A percentile compares a stretch with the other conserved stretches of the same genome.
Conservation (phyloP, 2,113 vertebrate genomes). For the Calcarius ornatus region DNA sequence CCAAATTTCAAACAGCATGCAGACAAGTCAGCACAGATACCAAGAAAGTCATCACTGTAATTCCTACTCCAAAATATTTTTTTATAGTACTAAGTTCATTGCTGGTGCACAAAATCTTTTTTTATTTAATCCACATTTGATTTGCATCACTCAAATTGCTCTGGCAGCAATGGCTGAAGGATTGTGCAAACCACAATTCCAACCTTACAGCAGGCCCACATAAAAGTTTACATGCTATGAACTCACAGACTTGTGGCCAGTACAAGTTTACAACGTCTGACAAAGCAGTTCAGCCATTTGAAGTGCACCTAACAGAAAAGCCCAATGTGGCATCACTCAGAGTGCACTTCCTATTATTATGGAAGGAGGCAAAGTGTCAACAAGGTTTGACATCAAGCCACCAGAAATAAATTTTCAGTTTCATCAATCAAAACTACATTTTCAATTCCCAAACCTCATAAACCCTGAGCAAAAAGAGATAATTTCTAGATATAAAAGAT, state of each 20-base stretch:
- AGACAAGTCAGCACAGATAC: neutral
- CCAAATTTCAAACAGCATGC: slow-evolving; percentile 34
- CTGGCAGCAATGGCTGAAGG: neutral
- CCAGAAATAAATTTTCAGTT: neutral
- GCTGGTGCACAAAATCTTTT: neutral
- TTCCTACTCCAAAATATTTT: neutral
- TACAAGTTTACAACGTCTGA: neutral
- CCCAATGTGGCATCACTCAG: neutral
- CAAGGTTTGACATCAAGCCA: neutral
- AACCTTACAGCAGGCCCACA: neutral
- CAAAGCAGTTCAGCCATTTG: neutral
- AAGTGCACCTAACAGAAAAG: neutral
- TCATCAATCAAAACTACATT: neutral
- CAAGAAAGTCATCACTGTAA: neutral
- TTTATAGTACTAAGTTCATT: neutral
- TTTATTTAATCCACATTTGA: neutral
- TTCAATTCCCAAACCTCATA: neutral
- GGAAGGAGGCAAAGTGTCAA: neutral
- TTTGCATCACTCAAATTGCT: neutral
- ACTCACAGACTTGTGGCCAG: neutral
- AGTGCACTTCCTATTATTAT: neutral
- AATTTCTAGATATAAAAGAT: neutral
- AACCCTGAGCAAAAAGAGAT: neutral
- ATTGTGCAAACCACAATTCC: neutral
- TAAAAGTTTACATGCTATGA: neutral